Base-by-base conservation (phyloP, 2,888 invertebrate species). In the Nasonia oneida region DNA sequence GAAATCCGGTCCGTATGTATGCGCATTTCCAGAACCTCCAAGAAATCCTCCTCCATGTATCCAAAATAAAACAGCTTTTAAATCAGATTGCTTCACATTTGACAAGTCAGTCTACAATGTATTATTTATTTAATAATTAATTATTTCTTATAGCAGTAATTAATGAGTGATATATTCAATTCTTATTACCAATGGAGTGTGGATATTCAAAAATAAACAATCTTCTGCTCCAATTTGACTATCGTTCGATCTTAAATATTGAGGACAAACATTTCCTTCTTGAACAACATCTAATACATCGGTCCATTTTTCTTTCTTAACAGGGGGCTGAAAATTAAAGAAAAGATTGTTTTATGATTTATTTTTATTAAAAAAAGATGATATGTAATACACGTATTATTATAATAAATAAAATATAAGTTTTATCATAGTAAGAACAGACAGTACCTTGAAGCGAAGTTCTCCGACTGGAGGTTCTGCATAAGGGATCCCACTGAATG, bases 401-500 rank as follows among this genome's bases (percentile, higher is more conserved):
- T 42, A 8, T 8, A 42, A 42, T 42, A 1, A 42, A 42, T 42
- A 42, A 29, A 29, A 1, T 42, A 42, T 1, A 10, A 42, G 6
- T 42, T 42, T 1, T 47, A 1, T 42, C 6, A 47, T 47, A 10
- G 12, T 47, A 47, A 47, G 12, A 12, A 50, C 15, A 42, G 42
- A 18, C 70, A 2, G 42, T 87, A 90, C 91, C 89, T 89, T 89
- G 73, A 91, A 91, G 84, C 91, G 86, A 29, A 89, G 81, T 14
- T 87, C 50, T 14, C 89, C 89, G 6, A 89, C 0, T 15, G 90
- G 90, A 15, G 91, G 87, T 71, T 89, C 85, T 0, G 87, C 91
- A 73, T 88, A 91, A 29, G 89, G 90, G 50, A 91, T 91, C 10
- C 90, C 91, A 76, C 80, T 89, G 64, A 91, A 91, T 6, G 90